phyloP scores from a whole-genome alignment of 1,140 invertebrate species.

The Trichonephila clavata region DNA sequence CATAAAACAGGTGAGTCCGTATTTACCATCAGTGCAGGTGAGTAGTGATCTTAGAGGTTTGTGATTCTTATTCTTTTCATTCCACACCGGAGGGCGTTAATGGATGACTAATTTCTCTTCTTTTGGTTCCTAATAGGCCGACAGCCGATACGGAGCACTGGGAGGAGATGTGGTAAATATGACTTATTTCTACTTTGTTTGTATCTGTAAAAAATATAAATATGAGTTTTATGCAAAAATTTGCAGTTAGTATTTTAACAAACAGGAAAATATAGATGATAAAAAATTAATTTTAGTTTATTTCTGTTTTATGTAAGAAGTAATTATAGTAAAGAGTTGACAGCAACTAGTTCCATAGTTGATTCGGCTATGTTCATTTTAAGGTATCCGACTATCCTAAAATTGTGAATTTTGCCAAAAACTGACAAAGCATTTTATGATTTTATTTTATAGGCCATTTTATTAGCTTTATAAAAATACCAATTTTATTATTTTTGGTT shows the following conservation, averaged over 20 bases:
- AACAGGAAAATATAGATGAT: neutral
- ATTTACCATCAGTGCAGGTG: slow-evolving; percentile 37
- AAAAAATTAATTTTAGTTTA: no score
- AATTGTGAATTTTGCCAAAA: no score
- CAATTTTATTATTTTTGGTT: no score
- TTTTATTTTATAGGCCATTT: no score
- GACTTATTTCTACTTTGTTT: neutral
- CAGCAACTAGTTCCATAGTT: no score
- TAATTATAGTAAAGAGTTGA: no score
- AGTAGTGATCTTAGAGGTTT: neutral
- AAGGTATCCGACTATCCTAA: no score
- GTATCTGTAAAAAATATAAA: no score
- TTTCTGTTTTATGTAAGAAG: no score
- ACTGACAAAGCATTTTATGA: no score
- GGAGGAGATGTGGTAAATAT: slow-evolving; percentile 64
- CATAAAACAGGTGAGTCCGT: slow-evolving; percentile 79
- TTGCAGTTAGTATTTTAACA: neutral
- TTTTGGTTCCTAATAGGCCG: slow-evolving; percentile 58
- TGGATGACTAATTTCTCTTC: neutral
- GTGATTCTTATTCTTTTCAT: neutral
- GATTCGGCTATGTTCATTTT: no score
- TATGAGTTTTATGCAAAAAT: neutral
- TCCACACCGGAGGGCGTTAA: neutral
- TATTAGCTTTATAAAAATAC: no score
- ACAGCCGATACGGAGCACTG: slow-evolving; percentile 63